Evolutionary conservation across 2,113 vertebrate genomes (phyloP).

Genomic region (Platycercus adscitus): DNA sequence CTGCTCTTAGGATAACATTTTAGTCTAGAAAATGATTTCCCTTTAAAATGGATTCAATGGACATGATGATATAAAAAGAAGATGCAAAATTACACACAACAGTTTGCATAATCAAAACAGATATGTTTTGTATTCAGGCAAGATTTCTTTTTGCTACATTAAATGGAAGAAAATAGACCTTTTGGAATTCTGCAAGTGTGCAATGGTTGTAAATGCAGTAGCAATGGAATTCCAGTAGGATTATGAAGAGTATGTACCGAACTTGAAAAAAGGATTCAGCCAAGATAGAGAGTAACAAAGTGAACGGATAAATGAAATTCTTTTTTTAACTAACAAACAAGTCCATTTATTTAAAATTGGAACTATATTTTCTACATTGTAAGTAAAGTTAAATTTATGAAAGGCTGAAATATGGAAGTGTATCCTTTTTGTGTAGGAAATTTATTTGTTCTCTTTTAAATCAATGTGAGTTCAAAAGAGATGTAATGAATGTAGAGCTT

Average conservation of each 20-base stretch:
- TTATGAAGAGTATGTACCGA: conserved; percentile 62
- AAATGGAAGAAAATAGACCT: conserved; percentile 80
- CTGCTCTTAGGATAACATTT: conserved; percentile 82
- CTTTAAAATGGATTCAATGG: conserved; percentile 86
- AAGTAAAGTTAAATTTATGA: conserved; percentile 35
- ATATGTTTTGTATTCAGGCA: conserved; percentile 81
- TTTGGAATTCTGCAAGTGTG: conserved; percentile 78
- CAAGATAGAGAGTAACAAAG: background rate
- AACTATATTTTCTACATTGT: conserved; percentile 16
- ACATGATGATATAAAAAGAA: conserved; percentile 85
- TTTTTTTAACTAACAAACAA: conserved; percentile 7
- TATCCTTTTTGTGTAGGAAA: conserved; percentile 17
- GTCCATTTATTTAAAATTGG: conserved; percentile 23
- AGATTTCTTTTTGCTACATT: conserved; percentile 79
- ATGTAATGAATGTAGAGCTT: background rate
- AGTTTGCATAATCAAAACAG: conserved; percentile 86
- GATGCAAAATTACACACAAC: conserved; percentile 83
- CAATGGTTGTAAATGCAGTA: conserved; percentile 67
- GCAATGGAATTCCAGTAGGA: conserved; percentile 71
- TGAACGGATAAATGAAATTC: conserved; percentile 2
- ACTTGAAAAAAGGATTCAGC: conserved; percentile 30
- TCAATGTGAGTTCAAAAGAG: background rate
- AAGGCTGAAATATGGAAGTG: background rate
- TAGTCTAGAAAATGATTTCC: conserved; percentile 82
- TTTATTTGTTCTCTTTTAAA: conserved; percentile 16